Base-by-base conservation (phyloP, 2,113 vertebrate species). In the human region DNA sequence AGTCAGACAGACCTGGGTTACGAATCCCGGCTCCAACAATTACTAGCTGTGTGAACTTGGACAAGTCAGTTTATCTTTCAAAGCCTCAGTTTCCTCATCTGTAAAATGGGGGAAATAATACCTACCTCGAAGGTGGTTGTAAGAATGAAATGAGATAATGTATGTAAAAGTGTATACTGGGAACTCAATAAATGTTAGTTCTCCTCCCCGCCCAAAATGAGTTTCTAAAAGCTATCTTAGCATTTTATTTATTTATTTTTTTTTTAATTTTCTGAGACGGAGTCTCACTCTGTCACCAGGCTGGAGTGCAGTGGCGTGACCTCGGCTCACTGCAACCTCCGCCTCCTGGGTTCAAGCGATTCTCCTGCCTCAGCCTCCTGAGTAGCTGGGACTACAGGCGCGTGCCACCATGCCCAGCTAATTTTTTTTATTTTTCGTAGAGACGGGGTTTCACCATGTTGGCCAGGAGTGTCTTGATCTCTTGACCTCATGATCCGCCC, bases 11-110 rank as follows among this genome's bases (percentile, higher is more conserved):
- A 96, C 96, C 96, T 98, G 90, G 79, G 79, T 64, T 86, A 97
- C 3, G 90, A 97, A 95, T 96, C 66, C 96, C 43, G 57, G 96
- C 96, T 97, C 89, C 96, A 97, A 91, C 78, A 95, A 79, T 95
- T 97, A 95, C 85, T 97, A 97, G 93, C 85, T 98, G 97, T 97
- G 70, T 97, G 82, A 93, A 90, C 66, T 93, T 96, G 96, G 87
- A 52, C 93, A 98, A 97, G 80, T 96, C 91, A 97, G 66, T 97
- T 96, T 97, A 96, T 96, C 79, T 97, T 76, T 95, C 80, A 96
- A 98, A 97, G 93, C 88, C 90, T 97, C 96, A 95, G 95, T 95
- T 93, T 97, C 94, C 96, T 97, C 84, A 96, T 97, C 96, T 98
- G 91, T 82, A 97, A 97, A 97, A 97, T 94, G 96, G 89, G 93